These are phyloP conservation scores for Oxycera nigricornis DNA, from an alignment of 2,888 invertebrate species.

Conservation along the genomic window DNA sequence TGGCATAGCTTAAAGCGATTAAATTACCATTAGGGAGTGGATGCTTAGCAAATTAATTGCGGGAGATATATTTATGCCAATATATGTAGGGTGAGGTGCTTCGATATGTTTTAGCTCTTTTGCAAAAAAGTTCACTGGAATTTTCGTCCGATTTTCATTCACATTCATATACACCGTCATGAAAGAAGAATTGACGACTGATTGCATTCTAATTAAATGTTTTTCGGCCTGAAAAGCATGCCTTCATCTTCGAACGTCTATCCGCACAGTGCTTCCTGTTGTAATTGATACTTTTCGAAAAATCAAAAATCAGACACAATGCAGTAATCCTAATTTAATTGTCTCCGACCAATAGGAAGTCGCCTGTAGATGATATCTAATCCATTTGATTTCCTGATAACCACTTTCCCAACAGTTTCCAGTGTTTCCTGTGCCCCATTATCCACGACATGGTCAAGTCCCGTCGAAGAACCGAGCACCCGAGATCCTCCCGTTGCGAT, in stretches of 20 bases:
- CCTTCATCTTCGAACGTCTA: too few species aligned
- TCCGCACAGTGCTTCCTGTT: too few species aligned
- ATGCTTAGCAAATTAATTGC: neutral
- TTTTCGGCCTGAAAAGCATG: neutral
- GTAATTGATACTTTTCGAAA: conserved; percentile 20
- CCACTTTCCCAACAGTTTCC: neutral
- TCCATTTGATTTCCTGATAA: conserved; percentile 27
- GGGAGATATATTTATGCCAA: neutral
- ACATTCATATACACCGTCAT: neutral
- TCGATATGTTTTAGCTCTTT: neutral
- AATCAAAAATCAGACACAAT: neutral
- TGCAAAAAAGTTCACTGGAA: neutral
- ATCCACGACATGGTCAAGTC: neutral
- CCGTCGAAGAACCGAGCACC: neutral
- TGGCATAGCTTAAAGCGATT: conserved; percentile 10
- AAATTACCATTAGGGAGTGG: neutral
- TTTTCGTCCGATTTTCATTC: too few species aligned
- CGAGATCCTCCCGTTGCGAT: neutral
- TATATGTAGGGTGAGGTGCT: neutral
- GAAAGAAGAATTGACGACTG: neutral
- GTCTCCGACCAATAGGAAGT: conserved; percentile 9
- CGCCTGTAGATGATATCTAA: conserved; percentile 6
- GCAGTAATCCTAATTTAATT: conserved; percentile 1
- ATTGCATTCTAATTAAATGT: neutral
- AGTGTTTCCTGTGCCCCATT: neutral